Percentiles rank a stretch among this genome's conserved stretches.
phyloP scores from a whole-genome alignment of 1,140 invertebrate species.

The Stegodyphus mimosarum region DNA sequence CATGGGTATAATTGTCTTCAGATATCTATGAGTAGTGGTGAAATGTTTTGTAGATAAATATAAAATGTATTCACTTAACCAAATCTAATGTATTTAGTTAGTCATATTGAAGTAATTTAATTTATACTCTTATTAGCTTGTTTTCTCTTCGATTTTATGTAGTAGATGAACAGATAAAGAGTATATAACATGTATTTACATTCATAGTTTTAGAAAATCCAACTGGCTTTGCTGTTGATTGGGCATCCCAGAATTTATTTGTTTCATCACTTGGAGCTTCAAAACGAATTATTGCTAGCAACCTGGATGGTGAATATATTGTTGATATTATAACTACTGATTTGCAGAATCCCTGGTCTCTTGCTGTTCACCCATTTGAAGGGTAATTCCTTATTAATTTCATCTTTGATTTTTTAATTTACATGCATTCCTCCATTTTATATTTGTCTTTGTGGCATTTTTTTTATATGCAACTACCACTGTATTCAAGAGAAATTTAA shows the following conservation, averaged over 20 bases:
- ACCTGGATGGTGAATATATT: slow-evolving; percentile 78
- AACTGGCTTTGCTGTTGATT: slow-evolving; percentile 78
- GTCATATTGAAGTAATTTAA: too few species aligned
- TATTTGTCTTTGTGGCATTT: not conserved
- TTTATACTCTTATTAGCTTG: too few species aligned
- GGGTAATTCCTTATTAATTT: slow-evolving; percentile 68
- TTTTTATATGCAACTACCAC: not conserved
- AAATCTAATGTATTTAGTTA: too few species aligned
- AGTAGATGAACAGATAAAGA: too few species aligned
- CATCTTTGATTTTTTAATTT: not conserved
- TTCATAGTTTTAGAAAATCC: slow-evolving; percentile 72
- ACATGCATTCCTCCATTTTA: not conserved
- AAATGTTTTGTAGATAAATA: too few species aligned
- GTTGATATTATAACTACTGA: slow-evolving; percentile 70
- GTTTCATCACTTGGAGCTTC: slow-evolving; percentile 70
- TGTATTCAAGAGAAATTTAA: too few species aligned
- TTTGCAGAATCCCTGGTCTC: slow-evolving; percentile 69
- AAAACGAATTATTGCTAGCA: slow-evolving; percentile 76
- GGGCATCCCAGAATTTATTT: slow-evolving; percentile 81
- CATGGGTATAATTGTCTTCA: too few species aligned
- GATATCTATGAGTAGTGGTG: too few species aligned
- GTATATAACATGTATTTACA: too few species aligned
- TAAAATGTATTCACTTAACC: too few species aligned
- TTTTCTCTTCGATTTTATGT: too few species aligned
- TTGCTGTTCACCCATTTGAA: slow-evolving; percentile 77